phyloP scores from a whole-genome alignment of 2,888 invertebrate species.

The Brachycybe producta region DNA sequence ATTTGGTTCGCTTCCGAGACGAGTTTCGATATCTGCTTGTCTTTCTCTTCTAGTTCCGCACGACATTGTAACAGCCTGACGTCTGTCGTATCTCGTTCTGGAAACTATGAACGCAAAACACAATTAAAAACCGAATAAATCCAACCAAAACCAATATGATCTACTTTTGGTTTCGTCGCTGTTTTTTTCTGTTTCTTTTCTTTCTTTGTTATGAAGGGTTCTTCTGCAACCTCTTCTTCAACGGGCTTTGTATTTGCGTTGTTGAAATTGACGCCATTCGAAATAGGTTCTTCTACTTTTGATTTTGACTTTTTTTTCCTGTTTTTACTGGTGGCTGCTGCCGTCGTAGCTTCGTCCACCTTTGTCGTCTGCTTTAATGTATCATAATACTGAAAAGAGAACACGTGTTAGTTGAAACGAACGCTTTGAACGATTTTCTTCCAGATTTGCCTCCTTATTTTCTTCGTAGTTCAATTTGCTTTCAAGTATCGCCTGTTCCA shows the following conservation, averaged over 20 bases:
- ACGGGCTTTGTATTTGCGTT: too few relatives aligned
- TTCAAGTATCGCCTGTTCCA: constrained; percentile 53
- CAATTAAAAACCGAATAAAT: background rate
- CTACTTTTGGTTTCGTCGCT: constrained; percentile 5
- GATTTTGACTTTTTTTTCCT: background rate
- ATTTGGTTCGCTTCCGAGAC: background rate
- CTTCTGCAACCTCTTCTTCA: background rate
- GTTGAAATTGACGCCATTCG: too few relatives aligned
- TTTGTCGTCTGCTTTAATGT: background rate
- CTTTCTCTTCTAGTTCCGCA: constrained; percentile 5
- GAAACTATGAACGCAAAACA: background rate
- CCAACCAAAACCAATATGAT: background rate
- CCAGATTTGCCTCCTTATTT: constrained; percentile 37
- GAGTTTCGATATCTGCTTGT: constrained; percentile 7
- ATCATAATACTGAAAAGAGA: constrained; percentile 6
- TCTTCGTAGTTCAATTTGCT: constrained; percentile 59
- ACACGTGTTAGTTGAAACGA: background rate
- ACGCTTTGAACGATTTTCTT: background rate
- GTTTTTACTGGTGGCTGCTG: too few relatives aligned
- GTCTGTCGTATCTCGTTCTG: constrained; percentile 1
- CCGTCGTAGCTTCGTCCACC: background rate
- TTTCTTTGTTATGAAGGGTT: too few relatives aligned
- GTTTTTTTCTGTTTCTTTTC: constrained; percentile 10
- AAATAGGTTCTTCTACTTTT: background rate
- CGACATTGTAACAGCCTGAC: constrained; percentile 3